phyloP scores from a whole-genome alignment of 2,113 vertebrate species.

The Nipponia nippon region DNA sequence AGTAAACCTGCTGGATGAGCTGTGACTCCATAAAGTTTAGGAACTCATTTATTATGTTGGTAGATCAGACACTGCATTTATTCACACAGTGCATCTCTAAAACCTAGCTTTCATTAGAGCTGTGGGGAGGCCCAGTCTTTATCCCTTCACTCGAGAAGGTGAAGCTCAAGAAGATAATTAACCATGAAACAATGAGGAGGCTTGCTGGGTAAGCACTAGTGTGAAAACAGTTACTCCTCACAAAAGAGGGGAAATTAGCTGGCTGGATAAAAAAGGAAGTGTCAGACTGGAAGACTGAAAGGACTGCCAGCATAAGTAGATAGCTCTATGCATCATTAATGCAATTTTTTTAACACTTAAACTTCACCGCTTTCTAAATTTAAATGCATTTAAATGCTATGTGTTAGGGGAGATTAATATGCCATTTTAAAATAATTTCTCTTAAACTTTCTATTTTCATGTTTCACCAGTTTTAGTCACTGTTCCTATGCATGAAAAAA shows the following conservation, averaged over 20 bases:
- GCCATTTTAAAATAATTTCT: conserved; percentile 65
- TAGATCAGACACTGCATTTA: conserved; percentile 70
- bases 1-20: conserved; percentile 55
- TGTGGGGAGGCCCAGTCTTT: conserved; percentile 56
- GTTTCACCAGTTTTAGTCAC: conserved; percentile 48
- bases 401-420: conserved; percentile 68
- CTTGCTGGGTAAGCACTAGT: conserved; percentile 80
- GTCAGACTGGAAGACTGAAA: conserved; percentile 79
- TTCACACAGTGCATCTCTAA: conserved; percentile 71
- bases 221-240: conserved; percentile 83
- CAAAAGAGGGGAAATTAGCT: conserved; percentile 84
- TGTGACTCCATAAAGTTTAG: conserved; percentile 73
- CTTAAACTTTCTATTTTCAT: conserved; percentile 66
- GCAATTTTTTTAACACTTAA: conserved; percentile 78
- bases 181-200: conserved; percentile 79
- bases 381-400: conserved; percentile 69
- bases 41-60: conserved; percentile 72
- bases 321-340: conserved; percentile 77
- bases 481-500: conserved; percentile 30
- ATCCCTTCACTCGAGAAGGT: conserved; percentile 68
- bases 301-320: conserved; percentile 74
- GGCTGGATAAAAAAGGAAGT: conserved; percentile 80
- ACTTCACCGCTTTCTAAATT: conserved; percentile 73
- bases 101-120: conserved; percentile 71
- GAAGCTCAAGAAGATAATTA: conserved; percentile 81